A percentile compares a stretch with the other conserved stretches of the same genome.
phyloP scores from a whole-genome alignment of 2,888 invertebrate genomes.

The Calameuta filiformis region DNA sequence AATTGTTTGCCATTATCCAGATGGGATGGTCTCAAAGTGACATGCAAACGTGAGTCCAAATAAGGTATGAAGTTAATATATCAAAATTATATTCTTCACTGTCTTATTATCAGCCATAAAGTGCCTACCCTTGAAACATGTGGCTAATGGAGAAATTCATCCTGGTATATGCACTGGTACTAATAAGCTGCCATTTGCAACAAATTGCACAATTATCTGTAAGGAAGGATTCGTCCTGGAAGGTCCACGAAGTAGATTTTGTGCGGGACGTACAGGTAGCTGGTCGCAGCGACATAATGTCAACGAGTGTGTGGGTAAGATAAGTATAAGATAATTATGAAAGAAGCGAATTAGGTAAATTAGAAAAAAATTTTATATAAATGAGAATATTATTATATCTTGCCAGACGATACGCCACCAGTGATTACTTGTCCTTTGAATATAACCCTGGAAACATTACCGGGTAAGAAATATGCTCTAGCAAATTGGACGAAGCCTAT shows the following conservation, averaged over 20 bases:
- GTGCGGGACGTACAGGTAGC: conserved; percentile 70
- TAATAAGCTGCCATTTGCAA: conserved; percentile 70
- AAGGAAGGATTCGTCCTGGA: conserved; percentile 71
- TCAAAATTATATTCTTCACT: conserved; percentile 5
- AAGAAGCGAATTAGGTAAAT: not conserved
- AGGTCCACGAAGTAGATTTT: conserved; percentile 69
- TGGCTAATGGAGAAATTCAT: conserved; percentile 69
- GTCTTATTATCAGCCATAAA: conserved; percentile 57
- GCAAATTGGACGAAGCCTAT: conserved; percentile 68
- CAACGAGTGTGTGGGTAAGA: conserved; percentile 68
- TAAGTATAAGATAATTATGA: not conserved
- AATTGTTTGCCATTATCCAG: conserved; percentile 75
- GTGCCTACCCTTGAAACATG: conserved; percentile 68
- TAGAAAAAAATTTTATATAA: not conserved
- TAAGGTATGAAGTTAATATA: not conserved
- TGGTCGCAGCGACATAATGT: conserved; percentile 68
- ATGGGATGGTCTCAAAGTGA: conserved; percentile 76
- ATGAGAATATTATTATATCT: conserved; percentile 7
- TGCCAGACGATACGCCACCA: conserved; percentile 71
- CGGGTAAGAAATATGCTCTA: conserved; percentile 68
- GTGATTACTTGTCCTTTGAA: conserved; percentile 70
- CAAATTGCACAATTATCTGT: conserved; percentile 71
- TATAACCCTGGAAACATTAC: conserved; percentile 65
- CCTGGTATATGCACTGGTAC: conserved; percentile 69
- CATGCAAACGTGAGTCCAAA: conserved; percentile 72